A percentile compares a stretch with the other conserved stretches of the same genome.
phyloP scores from a whole-genome alignment of 2,888 invertebrate genomes.

The Cerastis leucographa region DNA sequence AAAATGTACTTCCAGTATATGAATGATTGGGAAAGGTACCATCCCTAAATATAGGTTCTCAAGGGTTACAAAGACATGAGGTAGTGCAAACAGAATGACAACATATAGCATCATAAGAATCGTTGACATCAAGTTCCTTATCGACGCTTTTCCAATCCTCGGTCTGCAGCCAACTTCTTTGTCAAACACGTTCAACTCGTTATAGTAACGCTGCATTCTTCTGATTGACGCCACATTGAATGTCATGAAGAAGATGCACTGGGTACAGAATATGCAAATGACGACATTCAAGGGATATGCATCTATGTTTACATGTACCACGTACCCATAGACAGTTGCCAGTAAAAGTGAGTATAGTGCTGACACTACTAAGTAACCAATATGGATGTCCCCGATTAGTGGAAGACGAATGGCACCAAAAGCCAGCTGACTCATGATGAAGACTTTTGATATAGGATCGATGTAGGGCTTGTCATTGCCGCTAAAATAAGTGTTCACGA shows the following conservation, averaged over 20 bases:
- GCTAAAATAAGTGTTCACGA: conserved; percentile 75
- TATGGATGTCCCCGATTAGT: conserved; percentile 64
- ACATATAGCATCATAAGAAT: conserved; percentile 62
- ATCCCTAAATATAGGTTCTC: conserved; percentile 36
- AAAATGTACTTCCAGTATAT: conserved; percentile 74
- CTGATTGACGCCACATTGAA: conserved; percentile 71
- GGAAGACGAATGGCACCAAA: conserved; percentile 74
- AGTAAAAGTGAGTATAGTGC: conserved; percentile 63
- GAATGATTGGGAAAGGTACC: conserved; percentile 66
- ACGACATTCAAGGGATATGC: conserved; percentile 45
- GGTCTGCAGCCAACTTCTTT: conserved; percentile 74
- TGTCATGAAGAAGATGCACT: conserved; percentile 65
- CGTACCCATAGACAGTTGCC: conserved; percentile 22
- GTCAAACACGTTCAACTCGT: conserved; percentile 76
- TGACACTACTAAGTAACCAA: conserved; percentile 58
- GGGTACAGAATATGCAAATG: conserved; percentile 39
- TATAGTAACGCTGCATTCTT: conserved; percentile 72
- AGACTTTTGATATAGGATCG: conserved; percentile 75
- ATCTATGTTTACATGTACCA: conserved; percentile 13
- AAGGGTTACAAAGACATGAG: conserved; percentile 38
- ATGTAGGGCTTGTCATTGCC: conserved; percentile 66
- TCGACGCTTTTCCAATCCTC: conserved; percentile 67
- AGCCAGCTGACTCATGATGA: conserved; percentile 68
- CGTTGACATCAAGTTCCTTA: conserved; percentile 69
- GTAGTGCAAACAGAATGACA: conserved; percentile 52